Conservation (phyloP, 2,113 vertebrate species). For the Macquaria australasica region DNA sequence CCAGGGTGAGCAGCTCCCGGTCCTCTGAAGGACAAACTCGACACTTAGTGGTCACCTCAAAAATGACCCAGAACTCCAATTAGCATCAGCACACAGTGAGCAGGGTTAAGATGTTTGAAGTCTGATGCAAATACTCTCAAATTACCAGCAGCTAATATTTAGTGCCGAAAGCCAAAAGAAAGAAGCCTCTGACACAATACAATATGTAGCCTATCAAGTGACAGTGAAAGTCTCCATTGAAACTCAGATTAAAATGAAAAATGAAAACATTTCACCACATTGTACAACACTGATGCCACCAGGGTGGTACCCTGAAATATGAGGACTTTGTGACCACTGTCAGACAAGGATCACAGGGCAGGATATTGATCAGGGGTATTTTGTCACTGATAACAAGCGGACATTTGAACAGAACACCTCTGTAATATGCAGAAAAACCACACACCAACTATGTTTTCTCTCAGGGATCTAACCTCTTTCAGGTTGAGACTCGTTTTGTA, state of each 20-base stretch:
- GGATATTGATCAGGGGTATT: not conserved
- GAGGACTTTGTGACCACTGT: not conserved
- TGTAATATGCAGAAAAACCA: not conserved
- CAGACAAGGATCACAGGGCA: not conserved
- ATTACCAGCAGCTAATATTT: not conserved
- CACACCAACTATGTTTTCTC: not conserved
- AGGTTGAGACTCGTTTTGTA: not conserved
- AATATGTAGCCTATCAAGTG: not conserved
- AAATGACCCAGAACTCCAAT: slow-evolving; percentile 31
- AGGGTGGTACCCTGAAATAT: not conserved
- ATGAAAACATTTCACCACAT: not conserved
- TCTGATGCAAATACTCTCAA: not conserved
- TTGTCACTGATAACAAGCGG: not conserved
- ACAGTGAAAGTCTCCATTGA: not conserved
- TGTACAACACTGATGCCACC: not conserved
- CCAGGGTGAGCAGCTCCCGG: slow-evolving; percentile 38
- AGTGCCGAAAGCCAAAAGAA: not conserved
- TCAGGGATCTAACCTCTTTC: not conserved
- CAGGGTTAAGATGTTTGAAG: not conserved
- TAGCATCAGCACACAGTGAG: not conserved
- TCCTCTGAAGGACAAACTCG: slow-evolving; percentile 57
- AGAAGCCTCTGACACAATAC: not conserved
- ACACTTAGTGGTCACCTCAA: slow-evolving; percentile 24
- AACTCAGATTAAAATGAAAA: not conserved
- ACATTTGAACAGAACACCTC: not conserved